Evolutionary conservation across 1,140 invertebrate genomes (phyloP).

Genomic region (Gonatopus flavifemur): DNA sequence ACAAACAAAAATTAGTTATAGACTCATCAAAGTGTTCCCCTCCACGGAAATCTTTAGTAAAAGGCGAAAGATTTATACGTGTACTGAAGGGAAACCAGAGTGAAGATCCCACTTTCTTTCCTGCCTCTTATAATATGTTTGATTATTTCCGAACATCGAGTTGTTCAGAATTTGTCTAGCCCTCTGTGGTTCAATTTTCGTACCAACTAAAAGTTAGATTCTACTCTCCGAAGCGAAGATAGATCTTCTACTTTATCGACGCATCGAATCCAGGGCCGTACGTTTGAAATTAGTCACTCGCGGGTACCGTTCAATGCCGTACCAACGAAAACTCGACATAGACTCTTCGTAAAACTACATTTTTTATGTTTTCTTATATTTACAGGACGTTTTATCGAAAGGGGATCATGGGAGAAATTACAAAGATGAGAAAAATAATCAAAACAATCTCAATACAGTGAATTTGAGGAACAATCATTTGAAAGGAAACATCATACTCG

Average conservation of each 20-base stretch:
- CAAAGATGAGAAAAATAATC: constrained; percentile 49
- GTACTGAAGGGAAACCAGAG: neutral
- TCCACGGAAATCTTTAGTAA: constrained; percentile 8
- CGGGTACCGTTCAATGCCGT: neutral
- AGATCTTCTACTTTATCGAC: no score
- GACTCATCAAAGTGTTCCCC: constrained; percentile 2
- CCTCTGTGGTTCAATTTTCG: no score
- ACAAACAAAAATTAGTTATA: neutral
- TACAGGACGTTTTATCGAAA: constrained; percentile 49
- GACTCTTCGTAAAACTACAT: neutral
- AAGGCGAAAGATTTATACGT: constrained; percentile 7
- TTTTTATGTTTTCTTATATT: constrained; percentile 2
- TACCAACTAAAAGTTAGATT: no score
- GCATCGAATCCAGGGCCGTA: neutral
- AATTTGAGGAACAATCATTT: constrained; percentile 75
- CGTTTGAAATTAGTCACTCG: neutral
- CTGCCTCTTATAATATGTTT: no score
- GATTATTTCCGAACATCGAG: no score
- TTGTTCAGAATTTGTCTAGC: no score
- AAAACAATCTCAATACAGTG: constrained; percentile 66
- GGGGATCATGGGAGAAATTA: constrained; percentile 39
- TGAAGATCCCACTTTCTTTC: no score
- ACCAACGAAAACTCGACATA: neutral
- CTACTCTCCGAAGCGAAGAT: no score
- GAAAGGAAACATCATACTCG: constrained; percentile 79